These are phyloP conservation scores for Rhopalosiphum padi DNA, from an alignment of 1,140 invertebrate species.

Conservation along the genomic window DNA sequence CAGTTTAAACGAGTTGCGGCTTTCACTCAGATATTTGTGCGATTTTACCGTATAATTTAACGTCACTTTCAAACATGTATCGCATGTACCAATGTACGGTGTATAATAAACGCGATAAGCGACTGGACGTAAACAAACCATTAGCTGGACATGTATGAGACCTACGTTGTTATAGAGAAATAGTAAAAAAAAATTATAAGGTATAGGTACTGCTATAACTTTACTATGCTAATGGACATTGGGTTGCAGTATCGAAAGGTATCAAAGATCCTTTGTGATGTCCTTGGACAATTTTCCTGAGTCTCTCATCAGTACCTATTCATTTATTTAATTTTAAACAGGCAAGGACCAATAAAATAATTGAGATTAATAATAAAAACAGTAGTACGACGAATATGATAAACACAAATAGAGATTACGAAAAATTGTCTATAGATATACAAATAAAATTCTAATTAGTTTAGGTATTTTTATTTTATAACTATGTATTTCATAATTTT, in stretches of 20 bases:
- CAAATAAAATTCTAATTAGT: not conserved
- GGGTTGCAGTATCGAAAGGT: not conserved
- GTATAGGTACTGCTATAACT: not conserved
- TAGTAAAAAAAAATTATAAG: not conserved
- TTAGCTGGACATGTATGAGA: not conserved
- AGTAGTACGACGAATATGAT: too few species aligned
- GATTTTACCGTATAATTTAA: conserved; percentile 34
- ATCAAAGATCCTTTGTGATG: not conserved
- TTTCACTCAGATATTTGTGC: conserved; percentile 32
- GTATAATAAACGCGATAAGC: not conserved
- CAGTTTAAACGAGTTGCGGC: not conserved
- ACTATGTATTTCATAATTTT: not conserved
- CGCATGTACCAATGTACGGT: not conserved
- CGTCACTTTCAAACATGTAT: conserved; percentile 23
- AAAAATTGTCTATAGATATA: not conserved
- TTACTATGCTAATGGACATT: not conserved
- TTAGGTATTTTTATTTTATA: not conserved
- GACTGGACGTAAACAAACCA: conserved; percentile 13
- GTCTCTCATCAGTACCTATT: not conserved
- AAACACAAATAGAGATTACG: not conserved
- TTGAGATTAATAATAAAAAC: not conserved
- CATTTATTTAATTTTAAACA: not conserved
- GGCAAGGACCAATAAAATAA: not conserved
- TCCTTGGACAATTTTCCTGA: not conserved
- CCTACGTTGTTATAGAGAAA: not conserved